Conservation (phyloP, 1,140 invertebrate genomes). For the Apolygus lucorum region DNA sequence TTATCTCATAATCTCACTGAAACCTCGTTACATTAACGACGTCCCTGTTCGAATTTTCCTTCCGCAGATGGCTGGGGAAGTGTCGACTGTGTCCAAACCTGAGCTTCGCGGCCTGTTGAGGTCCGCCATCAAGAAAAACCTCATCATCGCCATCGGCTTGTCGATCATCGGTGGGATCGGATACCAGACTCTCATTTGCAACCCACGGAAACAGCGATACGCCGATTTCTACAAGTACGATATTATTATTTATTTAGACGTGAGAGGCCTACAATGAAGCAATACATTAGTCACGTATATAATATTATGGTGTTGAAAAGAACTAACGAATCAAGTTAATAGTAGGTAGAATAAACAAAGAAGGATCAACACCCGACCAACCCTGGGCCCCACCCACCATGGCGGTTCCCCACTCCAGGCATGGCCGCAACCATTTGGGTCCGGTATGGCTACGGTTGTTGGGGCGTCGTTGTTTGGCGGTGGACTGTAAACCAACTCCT, state of each 20-base stretch:
- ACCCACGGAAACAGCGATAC: slow-evolving; percentile 48
- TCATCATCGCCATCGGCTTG: slow-evolving; percentile 42
- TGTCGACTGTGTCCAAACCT: slow-evolving; percentile 37
- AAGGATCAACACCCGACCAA: no score
- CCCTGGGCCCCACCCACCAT: no score
- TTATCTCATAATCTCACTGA: no score
- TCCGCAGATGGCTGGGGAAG: not conserved
- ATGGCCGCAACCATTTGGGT: no score
- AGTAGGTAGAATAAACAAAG: no score
- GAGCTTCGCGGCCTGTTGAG: slow-evolving; percentile 48
- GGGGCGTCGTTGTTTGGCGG: no score
- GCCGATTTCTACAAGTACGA: slow-evolving; percentile 58
- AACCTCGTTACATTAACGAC: no score
- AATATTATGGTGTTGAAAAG: not conserved
- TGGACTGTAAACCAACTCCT: no score
- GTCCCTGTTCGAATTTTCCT: no score
- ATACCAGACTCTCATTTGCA: slow-evolving; percentile 44
- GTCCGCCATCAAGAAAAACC: slow-evolving; percentile 46
- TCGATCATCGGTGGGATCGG: slow-evolving; percentile 40
- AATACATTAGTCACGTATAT: not conserved
- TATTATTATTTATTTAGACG: no score
- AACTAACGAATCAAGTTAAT: not conserved
- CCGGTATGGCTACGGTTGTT: no score
- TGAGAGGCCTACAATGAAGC: not conserved
- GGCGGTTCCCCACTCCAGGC: no score